phyloP scores from a whole-genome alignment of 2,888 invertebrate species.

The Limnephilus lunatus region DNA sequence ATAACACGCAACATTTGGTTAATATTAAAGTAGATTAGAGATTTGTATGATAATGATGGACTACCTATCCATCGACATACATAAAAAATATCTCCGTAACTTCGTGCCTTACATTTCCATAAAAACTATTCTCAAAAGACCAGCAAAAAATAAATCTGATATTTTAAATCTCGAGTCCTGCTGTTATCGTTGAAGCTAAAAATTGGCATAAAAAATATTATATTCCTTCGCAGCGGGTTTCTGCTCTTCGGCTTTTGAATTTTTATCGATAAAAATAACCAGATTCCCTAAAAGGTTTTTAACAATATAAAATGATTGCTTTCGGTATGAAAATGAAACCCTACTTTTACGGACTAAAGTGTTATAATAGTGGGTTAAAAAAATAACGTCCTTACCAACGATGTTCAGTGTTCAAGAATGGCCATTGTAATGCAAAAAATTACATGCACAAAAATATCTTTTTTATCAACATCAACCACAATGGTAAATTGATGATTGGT shows the following conservation, averaged over 20 bases:
- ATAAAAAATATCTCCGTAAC: background rate
- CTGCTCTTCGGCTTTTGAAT: background rate
- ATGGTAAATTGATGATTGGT: too few relatives aligned
- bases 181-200: slow-evolving; percentile 9
- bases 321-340: background rate
- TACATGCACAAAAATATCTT: background rate
- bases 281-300: slow-evolving; percentile 29
- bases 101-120: background rate
- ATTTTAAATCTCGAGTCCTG: background rate
- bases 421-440: too few relatives aligned
- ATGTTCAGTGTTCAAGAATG: background rate
- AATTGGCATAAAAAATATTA: background rate
- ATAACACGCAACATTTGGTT: too few relatives aligned
- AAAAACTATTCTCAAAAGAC: background rate
- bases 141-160: slow-evolving; percentile 14
- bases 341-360: background rate
- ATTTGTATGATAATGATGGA: too few relatives aligned
- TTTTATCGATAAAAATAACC: slow-evolving; percentile 13
- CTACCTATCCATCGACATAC: background rate
- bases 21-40: too few relatives aligned
- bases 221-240: slow-evolving; percentile 21
- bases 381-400: background rate
- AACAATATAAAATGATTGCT: slow-evolving; percentile 27
- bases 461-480: background rate
- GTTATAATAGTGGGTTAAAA: background rate